A percentile compares a stretch with the other conserved stretches of the same genome.
Evolutionary conservation across 2,888 invertebrate species (phyloP).

Genomic region (Chirona hameri): DNA sequence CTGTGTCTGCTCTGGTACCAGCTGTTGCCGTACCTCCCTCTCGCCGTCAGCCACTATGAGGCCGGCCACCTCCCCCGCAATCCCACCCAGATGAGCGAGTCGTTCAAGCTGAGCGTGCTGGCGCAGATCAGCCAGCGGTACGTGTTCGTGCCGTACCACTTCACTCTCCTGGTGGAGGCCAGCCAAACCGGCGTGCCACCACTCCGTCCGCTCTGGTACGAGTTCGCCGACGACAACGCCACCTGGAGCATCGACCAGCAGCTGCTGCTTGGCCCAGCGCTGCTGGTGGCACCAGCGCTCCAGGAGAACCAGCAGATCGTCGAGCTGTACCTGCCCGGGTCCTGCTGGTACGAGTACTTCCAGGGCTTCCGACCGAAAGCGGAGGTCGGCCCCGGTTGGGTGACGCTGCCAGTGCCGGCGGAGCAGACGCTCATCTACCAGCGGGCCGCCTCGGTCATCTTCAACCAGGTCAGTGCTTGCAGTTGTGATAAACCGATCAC

Average conservation of each 20-base stretch:
- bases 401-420: not conserved
- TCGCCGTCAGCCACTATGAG: slow-evolving; percentile 22
- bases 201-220: slow-evolving; percentile 33
- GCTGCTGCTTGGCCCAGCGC: not conserved
- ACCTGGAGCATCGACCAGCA: slow-evolving; percentile 24
- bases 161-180: slow-evolving; percentile 28
- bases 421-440: slow-evolving; percentile 2
- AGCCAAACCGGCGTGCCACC: slow-evolving; percentile 11
- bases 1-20: slow-evolving; percentile 24
- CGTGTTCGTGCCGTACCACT: slow-evolving; percentile 29
- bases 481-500: too few relatives aligned
- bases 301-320: not conserved
- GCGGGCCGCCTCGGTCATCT: not conserved
- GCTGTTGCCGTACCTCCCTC: slow-evolving; percentile 13
- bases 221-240: slow-evolving; percentile 31
- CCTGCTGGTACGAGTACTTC: slow-evolving; percentile 27
- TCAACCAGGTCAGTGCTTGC: slow-evolving; percentile 1
- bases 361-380: not conserved
- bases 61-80: not conserved
- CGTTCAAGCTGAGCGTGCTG: not conserved
- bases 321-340: not conserved
- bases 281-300: slow-evolving; percentile 12
- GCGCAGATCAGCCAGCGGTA: slow-evolving; percentile 25
- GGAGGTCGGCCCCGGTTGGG: not conserved
- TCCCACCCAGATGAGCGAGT: not conserved